Conservation (phyloP, 1,140 invertebrate species). For the Anthonomus grandis region DNA sequence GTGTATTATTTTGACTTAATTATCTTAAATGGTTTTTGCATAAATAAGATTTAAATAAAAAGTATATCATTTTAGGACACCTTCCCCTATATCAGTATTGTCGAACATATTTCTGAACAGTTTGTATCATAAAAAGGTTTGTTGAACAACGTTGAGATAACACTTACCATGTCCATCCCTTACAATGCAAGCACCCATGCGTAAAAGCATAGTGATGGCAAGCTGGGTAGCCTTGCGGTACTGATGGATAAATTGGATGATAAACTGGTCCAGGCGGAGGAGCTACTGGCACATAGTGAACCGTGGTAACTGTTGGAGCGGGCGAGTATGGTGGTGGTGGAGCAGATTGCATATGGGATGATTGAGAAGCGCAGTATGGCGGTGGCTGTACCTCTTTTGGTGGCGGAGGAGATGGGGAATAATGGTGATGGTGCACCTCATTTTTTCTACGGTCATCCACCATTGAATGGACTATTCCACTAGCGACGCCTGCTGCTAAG, state of each 20-base stretch:
- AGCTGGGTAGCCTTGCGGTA: neutral
- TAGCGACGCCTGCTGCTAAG: conserved; percentile 2
- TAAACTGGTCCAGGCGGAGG: neutral
- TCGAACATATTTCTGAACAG: too few relatives aligned
- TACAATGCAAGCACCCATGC: conserved; percentile 10
- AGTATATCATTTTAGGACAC: too few relatives aligned
- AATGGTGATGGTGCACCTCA: conserved; percentile 4
- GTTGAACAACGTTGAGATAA: too few relatives aligned
- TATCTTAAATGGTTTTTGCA: too few relatives aligned
- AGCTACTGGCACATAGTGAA: neutral
- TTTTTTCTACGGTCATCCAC: neutral
- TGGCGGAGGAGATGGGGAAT: neutral
- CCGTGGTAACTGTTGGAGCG: neutral
- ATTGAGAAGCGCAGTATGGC: neutral
- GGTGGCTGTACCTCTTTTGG: neutral
- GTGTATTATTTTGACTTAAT: too few relatives aligned
- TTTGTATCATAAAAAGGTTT: too few relatives aligned
- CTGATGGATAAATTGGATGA: neutral
- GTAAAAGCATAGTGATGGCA: conserved; percentile 13
- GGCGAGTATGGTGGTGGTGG: neutral
- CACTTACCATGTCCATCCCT: conserved; percentile 11
- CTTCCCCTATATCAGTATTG: too few relatives aligned
- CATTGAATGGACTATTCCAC: neutral
- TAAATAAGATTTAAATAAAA: too few relatives aligned
- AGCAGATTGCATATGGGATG: neutral